A percentile compares a stretch with the other conserved stretches of the same genome.
Evolutionary conservation across 2,888 invertebrate species (phyloP).

Genomic region (Gortyna flavago): DNA sequence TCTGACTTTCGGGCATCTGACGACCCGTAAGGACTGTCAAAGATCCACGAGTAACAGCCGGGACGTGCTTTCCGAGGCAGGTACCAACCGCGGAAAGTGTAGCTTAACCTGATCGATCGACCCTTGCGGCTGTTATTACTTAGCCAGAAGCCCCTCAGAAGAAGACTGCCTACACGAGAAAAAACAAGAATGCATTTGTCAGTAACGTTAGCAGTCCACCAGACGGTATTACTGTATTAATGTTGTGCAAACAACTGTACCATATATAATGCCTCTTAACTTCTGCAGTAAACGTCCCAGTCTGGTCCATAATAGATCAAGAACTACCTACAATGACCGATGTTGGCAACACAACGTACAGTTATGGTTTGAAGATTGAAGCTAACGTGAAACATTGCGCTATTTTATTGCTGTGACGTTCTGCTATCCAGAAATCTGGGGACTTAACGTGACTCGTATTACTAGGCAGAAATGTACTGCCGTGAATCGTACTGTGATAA

Average conservation of each 20-base stretch:
- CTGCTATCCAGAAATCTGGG: slow-evolving; percentile 1
- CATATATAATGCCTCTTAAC: slow-evolving; percentile 26
- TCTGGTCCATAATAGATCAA: slow-evolving; percentile 8
- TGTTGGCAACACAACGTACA: slow-evolving; percentile 40
- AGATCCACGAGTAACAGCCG: too few species aligned
- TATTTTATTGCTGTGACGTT: neutral
- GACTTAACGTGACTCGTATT: neutral
- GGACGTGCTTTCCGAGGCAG: too few species aligned
- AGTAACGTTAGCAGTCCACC: neutral
- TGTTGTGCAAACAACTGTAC: slow-evolving; percentile 32
- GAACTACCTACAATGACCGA: slow-evolving; percentile 26
- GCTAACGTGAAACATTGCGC: neutral
- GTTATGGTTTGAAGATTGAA: slow-evolving; percentile 38
- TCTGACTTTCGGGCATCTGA: too few species aligned
- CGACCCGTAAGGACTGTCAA: too few species aligned
- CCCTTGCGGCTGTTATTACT: too few species aligned
- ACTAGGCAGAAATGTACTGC: neutral
- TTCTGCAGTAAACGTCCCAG: slow-evolving; percentile 32
- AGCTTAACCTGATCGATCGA: too few species aligned
- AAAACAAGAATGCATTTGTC: neutral
- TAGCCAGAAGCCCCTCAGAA: neutral
- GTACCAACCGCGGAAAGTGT: too few species aligned
- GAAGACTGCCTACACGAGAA: neutral
- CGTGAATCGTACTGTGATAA: neutral
- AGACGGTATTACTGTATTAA: neutral